These are phyloP conservation scores for Columba guinea DNA, from an alignment of 2,797 vertebrate species.

Conservation along the genomic window DNA sequence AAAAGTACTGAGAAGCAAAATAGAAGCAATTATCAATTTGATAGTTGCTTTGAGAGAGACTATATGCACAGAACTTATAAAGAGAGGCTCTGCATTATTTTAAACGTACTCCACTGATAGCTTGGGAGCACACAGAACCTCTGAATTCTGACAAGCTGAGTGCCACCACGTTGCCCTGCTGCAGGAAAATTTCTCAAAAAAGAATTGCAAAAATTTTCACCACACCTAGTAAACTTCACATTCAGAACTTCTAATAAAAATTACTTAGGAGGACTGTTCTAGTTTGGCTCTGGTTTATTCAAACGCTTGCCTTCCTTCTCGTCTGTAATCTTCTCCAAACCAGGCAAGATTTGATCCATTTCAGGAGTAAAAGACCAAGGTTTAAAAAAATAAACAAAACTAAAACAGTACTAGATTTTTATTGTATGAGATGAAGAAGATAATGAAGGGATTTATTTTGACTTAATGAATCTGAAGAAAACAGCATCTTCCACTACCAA, in stretches of 20 bases:
- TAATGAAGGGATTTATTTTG: not conserved
- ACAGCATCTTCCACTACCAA: not conserved
- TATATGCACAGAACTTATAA: not conserved
- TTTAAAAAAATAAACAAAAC: not conserved
- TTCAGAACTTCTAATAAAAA: not conserved
- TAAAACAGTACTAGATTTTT: not conserved
- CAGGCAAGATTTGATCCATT: not conserved
- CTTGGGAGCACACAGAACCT: not conserved
- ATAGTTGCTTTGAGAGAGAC: not conserved
- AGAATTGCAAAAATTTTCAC: not conserved
- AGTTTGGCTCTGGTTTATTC: not conserved
- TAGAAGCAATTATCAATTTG: fast-evolving
- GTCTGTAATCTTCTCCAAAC: not conserved
- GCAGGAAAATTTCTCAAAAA: not conserved
- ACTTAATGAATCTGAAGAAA: not conserved
- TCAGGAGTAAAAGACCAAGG: not conserved
- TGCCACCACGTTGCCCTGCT: not conserved
- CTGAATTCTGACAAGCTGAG: not conserved
- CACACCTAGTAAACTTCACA: not conserved
- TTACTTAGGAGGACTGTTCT: not conserved
- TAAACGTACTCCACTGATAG: not conserved
- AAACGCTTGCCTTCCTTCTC: not conserved
- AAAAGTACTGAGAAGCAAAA: not conserved
- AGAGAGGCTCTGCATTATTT: not conserved
- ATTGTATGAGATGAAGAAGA: not conserved